Base-by-base conservation (phyloP, 1,140 invertebrate species). In the Maniola jurtina region DNA sequence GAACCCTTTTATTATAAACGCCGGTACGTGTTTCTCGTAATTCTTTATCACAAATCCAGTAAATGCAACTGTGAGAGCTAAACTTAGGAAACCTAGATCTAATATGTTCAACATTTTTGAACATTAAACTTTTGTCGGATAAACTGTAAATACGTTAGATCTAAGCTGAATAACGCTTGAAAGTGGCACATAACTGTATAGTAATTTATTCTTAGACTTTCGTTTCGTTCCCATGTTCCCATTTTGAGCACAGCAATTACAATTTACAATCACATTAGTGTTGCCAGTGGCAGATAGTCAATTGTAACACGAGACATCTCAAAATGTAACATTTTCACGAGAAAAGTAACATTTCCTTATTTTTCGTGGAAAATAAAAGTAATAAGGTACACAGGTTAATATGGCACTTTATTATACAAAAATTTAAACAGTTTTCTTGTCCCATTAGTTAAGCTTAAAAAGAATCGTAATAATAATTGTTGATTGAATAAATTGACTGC, bases 21-120 rank as follows among this genome's bases (percentile, higher is more conserved):
- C 78, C 2, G 95, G 95, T 34, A 96, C 73, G 81, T 93, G 89
- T 35, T 92, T 78, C 80, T 95, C 94, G 66, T 93, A 86, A 35
- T 91, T 83, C 79, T 93, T 93, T 25, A 95, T 92, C 33, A 95
- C 68, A 66, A 92, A 77, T 61, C 93, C 93, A 25, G 92, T 73
- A 45, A 93, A 75, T 14, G 92, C 88, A 15, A 93, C 90, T 0
- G 77, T 77, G 15, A 92, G 65, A 4, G 91, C 86, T 59, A 91
- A 77, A 42, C 92, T 88, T 58, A 93, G 71, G 66, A 95, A 94
- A 48, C 92, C 74, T 47, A 92, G 71, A 70, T 93, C 91, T 45
- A 93, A 84, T 61, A 94, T 85, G 81, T 94, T 94, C 35, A 92
- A 75, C 89, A 91, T 91, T 71, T 5, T 75, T 40, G 56, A 63